Evolutionary conservation across 1,140 invertebrate genomes (phyloP).

Genomic region (Steinernema khuongi): DNA sequence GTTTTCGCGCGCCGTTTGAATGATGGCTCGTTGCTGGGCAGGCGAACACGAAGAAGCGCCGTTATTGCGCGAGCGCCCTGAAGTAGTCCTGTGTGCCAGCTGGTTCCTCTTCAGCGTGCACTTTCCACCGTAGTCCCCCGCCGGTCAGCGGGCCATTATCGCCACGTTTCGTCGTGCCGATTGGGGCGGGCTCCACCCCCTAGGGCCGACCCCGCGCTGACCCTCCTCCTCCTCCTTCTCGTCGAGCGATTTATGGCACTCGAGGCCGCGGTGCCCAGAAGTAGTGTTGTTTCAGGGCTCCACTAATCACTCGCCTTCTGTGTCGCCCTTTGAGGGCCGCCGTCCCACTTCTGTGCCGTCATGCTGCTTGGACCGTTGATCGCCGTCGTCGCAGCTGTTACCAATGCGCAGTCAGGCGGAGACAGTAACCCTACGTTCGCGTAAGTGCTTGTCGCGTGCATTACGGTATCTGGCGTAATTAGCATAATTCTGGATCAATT

Average conservation of each 20-base stretch:
- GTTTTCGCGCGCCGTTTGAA: slow-evolving; percentile 9
- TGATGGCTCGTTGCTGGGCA: background rate
- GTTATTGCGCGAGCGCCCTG: background rate
- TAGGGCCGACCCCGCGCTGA: too few relatives aligned
- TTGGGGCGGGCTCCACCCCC: too few relatives aligned
- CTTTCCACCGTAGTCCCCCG: background rate
- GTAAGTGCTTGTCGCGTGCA: background rate
- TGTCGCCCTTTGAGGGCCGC: background rate
- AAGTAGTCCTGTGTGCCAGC: background rate
- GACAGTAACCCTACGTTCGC: background rate
- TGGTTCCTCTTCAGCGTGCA: background rate
- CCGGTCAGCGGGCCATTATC: background rate
- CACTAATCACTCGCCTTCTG: too few relatives aligned
- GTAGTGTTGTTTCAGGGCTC: too few relatives aligned
- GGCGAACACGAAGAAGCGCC: background rate
- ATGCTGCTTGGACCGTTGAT: background rate
- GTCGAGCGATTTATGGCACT: too few relatives aligned
- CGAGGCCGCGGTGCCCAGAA: too few relatives aligned
- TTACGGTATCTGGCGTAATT: background rate
- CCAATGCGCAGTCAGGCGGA: background rate
- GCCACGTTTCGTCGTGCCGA: too few relatives aligned
- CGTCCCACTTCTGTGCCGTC: background rate
- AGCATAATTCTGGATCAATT: too few relatives aligned
- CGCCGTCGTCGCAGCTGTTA: slow-evolving; percentile 11
- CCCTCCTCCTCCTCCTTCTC: background rate